Conservation (phyloP, 2,113 vertebrate genomes). For the Pholis gunnellus region DNA sequence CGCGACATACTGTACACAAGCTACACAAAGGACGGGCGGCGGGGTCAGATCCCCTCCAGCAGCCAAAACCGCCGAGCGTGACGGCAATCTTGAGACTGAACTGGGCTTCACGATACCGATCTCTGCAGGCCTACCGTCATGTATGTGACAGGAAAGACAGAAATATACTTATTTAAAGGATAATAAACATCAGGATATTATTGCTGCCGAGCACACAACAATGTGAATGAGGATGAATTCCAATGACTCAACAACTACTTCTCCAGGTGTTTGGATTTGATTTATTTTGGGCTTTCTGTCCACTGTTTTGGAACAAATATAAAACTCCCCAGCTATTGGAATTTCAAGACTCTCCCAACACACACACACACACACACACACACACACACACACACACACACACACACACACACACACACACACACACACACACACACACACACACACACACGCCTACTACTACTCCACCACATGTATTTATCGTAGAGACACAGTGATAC, state of each 20-base stretch:
- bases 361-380: slow-evolving; percentile 3
- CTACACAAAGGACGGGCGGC: slow-evolving; percentile 38
- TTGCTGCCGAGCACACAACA: background rate
- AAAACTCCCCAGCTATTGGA: slow-evolving; percentile 40
- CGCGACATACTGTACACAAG: slow-evolving; percentile 29
- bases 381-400: background rate
- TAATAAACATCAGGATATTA: slow-evolving; percentile 1
- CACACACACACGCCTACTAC: background rate
- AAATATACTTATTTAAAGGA: background rate
- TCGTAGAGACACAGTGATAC: background rate
- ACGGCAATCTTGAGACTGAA: background rate
- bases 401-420: background rate
- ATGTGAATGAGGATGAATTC: slow-evolving; percentile 35
- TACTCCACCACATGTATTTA: slow-evolving; percentile 2
- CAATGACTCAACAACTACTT: slow-evolving; percentile 36
- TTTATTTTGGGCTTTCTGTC: slow-evolving; percentile 14
- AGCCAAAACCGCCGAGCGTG: slow-evolving; percentile 25
- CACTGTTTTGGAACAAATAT: slow-evolving; percentile 56
- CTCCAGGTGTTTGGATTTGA: slow-evolving; percentile 33
- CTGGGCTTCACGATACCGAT: slow-evolving; percentile 7
- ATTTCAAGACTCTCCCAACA: slow-evolving; percentile 33
- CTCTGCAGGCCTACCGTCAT: background rate
- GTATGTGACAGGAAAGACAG: background rate
- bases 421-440: no score
- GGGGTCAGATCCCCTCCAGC: slow-evolving; percentile 34